These are phyloP conservation scores for Peromyscus aztecus DNA, from an alignment of 2,797 vertebrate species.

Conservation along the genomic window DNA sequence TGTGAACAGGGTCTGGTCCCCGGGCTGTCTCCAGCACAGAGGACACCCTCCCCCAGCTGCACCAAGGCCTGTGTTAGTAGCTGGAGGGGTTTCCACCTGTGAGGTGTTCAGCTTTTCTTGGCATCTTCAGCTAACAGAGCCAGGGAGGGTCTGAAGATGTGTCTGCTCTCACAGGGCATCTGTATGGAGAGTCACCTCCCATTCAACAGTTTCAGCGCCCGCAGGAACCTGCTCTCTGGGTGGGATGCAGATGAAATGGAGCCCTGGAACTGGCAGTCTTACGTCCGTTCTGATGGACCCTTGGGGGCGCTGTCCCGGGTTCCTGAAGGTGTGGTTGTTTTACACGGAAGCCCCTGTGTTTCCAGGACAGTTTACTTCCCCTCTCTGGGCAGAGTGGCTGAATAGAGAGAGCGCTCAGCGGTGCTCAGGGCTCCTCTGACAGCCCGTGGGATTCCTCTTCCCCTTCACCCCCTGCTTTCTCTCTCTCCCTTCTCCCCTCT, in stretches of 20 bases:
- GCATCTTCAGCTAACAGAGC: not conserved
- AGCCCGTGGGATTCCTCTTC: not conserved
- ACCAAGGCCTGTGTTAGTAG: not conserved
- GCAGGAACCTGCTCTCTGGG: not conserved
- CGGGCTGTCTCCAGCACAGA: slow-evolving; percentile 19
- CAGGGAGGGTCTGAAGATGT: not conserved
- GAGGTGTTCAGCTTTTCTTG: not conserved
- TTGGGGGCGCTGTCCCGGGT: accelerated
- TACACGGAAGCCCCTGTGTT: accelerated
- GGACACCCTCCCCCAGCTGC: not conserved
- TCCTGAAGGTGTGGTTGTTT: not conserved
- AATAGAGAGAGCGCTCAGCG: not conserved
- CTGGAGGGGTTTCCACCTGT: not conserved
- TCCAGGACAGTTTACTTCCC: too few relatives aligned
- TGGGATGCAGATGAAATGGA: accelerated
- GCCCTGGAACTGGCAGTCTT: not conserved
- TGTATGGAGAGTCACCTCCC: not conserved
- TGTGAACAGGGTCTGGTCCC: not conserved
- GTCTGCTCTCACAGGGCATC: not conserved
- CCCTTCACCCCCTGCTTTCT: too few relatives aligned
- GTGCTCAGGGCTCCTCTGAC: not conserved
- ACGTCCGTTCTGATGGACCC: not conserved
- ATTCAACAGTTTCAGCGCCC: too few relatives aligned
- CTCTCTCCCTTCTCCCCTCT: not conserved
- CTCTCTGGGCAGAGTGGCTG: accelerated